phyloP scores from a whole-genome alignment of 2,797 vertebrate species.

The Girardinus metallicus region DNA sequence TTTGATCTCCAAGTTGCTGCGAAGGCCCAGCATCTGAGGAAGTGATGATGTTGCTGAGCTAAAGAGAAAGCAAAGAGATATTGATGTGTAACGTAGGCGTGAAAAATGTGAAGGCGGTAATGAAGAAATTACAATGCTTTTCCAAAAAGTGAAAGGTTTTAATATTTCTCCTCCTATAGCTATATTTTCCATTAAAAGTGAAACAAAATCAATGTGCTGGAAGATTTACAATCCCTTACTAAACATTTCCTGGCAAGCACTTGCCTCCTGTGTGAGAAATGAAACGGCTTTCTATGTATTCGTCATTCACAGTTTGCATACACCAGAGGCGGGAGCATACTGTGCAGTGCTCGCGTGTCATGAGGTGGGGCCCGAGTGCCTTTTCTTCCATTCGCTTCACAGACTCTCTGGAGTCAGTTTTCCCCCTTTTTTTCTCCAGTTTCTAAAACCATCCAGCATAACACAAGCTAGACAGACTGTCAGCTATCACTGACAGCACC shows the following conservation, averaged over 20 bases:
- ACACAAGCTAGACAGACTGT: conserved; percentile 39
- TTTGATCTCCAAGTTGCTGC: conserved; percentile 88
- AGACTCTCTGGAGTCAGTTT: conserved; percentile 48
- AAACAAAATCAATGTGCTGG: conserved; percentile 36
- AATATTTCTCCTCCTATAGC: conserved; percentile 13
- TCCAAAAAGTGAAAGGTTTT: not conserved
- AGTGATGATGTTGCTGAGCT: conserved; percentile 54
- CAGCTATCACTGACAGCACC: conserved; percentile 30
- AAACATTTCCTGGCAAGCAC: conserved; percentile 56
- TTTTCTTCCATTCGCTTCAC: conserved; percentile 42
- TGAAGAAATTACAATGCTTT: conserved; percentile 9
- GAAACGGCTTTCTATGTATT: conserved; percentile 59
- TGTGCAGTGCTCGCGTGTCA: conserved; percentile 53
- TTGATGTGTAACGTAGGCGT: conserved; percentile 19
- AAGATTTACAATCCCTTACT: conserved; percentile 46
- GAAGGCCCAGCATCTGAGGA: conserved; percentile 78
- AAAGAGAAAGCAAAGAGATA: conserved; percentile 41
- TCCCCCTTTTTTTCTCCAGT: conserved; percentile 21
- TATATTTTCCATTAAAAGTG: conserved; percentile 21
- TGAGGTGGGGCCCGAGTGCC: conserved; percentile 54
- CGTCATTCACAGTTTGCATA: conserved; percentile 69
- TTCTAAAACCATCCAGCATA: conserved; percentile 43
- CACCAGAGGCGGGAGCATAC: conserved; percentile 57
- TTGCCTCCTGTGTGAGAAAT: conserved; percentile 55
- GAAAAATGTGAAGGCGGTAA: conserved; percentile 4